These are phyloP conservation scores for Drosophila siamana DNA, from an alignment of 2,888 invertebrate genomes.

Conservation along the genomic window DNA sequence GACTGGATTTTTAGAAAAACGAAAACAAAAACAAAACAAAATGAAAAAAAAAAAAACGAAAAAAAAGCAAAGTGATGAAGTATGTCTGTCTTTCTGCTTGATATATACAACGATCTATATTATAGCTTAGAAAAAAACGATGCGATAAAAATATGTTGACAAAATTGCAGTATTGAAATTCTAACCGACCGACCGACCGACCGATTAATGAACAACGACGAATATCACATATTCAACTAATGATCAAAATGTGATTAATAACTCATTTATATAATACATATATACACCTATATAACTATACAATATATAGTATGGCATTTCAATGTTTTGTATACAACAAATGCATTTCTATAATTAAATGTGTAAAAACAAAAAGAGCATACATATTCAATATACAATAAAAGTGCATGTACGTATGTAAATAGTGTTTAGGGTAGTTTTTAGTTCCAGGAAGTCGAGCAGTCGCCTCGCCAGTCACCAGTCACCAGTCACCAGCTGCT, in stretches of 20 bases:
- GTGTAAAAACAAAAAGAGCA: conserved; percentile 28
- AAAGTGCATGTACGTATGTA: conserved; percentile 44
- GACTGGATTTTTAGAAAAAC: conserved; percentile 67
- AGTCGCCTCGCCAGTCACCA: conserved; percentile 17
- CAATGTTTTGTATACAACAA: conserved; percentile 60
- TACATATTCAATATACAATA: conserved; percentile 30
- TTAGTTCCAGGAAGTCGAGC: conserved; percentile 49
- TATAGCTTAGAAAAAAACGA: conserved; percentile 60
- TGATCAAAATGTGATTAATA: conserved; percentile 41
- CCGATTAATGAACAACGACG: conserved; percentile 67
- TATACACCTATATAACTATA: conserved; percentile 26
- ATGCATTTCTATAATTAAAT: conserved; percentile 70
- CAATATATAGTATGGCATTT: conserved; percentile 57
- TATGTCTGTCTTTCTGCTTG: conserved; percentile 63
- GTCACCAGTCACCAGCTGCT: conserved; percentile 33
- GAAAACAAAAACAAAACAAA: conserved; percentile 2
- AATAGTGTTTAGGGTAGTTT: conserved; percentile 40
- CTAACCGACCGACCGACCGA: conserved; percentile 34
- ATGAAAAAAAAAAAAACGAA: conserved; percentile 32
- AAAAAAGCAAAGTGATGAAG: conserved; percentile 67
- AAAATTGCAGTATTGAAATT: conserved; percentile 67
- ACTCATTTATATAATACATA: conserved; percentile 43
- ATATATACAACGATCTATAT: conserved; percentile 73
- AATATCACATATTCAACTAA: conserved; percentile 43
- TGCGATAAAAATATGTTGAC: conserved; percentile 37